phyloP scores from a whole-genome alignment of 2,888 invertebrate species.

The Drosophila ezoana region DNA sequence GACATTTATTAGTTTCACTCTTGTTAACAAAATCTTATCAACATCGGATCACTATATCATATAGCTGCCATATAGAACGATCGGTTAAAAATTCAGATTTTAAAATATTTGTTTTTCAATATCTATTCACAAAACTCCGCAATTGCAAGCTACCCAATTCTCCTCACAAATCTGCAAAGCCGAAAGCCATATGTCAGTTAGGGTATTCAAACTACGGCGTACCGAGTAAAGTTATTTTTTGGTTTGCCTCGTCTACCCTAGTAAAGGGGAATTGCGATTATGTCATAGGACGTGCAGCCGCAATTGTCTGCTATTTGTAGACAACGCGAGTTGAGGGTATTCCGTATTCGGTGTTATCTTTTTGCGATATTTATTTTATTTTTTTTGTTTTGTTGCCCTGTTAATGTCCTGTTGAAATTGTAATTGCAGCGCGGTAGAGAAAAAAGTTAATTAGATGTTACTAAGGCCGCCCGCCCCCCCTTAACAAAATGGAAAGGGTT shows the following conservation, averaged over 20 bases:
- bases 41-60: no score
- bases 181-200: no score
- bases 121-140: no score
- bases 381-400: conserved; percentile 11
- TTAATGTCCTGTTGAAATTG: conserved; percentile 67
- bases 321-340: conserved; percentile 21
- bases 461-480: conserved; percentile 54
- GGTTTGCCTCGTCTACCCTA: conserved; percentile 17
- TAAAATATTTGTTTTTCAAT: no score
- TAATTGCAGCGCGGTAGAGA: conserved; percentile 64
- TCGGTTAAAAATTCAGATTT: no score
- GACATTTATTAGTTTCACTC: no score
- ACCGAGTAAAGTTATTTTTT: no score
- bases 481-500: conserved; percentile 17
- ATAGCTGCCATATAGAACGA: no score
- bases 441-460: conserved; percentile 79
- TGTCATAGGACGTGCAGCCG: not conserved
- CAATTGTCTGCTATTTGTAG: not conserved
- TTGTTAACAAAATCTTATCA: no score
- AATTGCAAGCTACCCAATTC: no score
- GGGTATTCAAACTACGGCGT: no score
- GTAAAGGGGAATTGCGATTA: not conserved
- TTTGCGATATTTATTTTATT: not conserved
- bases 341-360: conserved; percentile 9
- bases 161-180: no score